phyloP scores from a whole-genome alignment of 2,888 invertebrate species.

The Pecten maximus region DNA sequence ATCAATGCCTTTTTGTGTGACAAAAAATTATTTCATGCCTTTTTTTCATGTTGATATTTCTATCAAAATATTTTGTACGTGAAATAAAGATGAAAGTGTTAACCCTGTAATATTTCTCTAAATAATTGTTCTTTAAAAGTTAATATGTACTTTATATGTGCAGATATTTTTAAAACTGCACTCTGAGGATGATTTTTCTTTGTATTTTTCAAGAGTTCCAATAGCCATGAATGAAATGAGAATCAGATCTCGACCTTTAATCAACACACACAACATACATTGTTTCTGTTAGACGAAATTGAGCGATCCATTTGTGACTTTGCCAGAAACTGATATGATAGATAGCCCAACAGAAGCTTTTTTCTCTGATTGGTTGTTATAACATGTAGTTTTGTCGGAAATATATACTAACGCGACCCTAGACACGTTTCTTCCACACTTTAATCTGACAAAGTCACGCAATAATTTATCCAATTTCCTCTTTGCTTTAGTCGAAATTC shows the following conservation, averaged over 20 bases:
- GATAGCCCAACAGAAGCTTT: neutral
- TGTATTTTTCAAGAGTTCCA: neutral
- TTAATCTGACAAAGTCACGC: constrained; percentile 13
- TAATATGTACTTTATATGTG: no score
- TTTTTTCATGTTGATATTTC: neutral
- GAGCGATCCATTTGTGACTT: neutral
- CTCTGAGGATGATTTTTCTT: neutral
- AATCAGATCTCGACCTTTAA: neutral
- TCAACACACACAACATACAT: neutral
- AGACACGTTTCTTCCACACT: neutral
- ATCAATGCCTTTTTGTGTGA: neutral
- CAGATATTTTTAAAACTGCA: no score
- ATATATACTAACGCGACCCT: neutral
- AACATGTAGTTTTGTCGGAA: neutral
- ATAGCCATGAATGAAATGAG: neutral
- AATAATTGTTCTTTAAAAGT: no score
- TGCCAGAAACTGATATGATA: neutral
- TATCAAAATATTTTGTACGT: no score
- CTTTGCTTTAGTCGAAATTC: neutral
- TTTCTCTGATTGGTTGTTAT: neutral
- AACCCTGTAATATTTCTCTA: no score
- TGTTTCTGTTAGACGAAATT: neutral
- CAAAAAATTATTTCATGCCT: neutral
- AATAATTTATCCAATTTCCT: constrained; percentile 26
- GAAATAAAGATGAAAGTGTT: no score